Evolutionary conservation across 2,888 invertebrate species (phyloP), one percentile per base, ranked within the genome.

Genomic region (Drosophila pseudotalamancana): DNA sequence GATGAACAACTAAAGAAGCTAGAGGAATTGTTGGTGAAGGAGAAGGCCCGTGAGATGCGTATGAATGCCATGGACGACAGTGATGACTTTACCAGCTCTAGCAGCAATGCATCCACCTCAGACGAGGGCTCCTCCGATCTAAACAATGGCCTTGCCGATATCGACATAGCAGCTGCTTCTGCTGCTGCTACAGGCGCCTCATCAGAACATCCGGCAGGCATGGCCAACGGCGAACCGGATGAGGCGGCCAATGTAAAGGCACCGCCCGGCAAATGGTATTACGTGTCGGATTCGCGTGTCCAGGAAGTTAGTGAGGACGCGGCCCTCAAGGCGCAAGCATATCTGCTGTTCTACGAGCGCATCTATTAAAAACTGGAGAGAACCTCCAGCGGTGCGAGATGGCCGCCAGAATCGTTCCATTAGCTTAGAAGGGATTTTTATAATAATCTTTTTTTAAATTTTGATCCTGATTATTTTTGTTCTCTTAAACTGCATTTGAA

Each of bases 321-420:
- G 72, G 98, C 98, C 60, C 93, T 98, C 40, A 93, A 94, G 77
- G 95, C 96, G 62, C 97, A 99, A 92, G 99, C 99, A 12, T 99
- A 99, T 92, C 93, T 99, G 49, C 93, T 99, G 32, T 99, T 99
- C 92, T 99, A 99, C 91, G 98, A 99, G 92, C 94, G 98, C 91
- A 95, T 98, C 90, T 93, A 95, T 91, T 97, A 95, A 92, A 32
- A 14, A 23, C 31, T 31, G 42, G 48, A 18, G 31, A 16, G 12
- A 21, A 42, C 4, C 35, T 48, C 4, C 25, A 51, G 6, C 19
- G 19, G 21, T 39, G 18, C 37, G 11, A n/a, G 16, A 5, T 25
- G 34, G n/a, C n/a, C 25, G 45, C 31, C 53, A 32, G 45, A 51
- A 50, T 48, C 31, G 39, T 67, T 72, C 61, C 57, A 68, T 50